Evolutionary conservation across 1,140 invertebrate species (phyloP), one percentile per base, ranked within the genome.

Genomic region (Meloidogyne floridensis): DNA sequence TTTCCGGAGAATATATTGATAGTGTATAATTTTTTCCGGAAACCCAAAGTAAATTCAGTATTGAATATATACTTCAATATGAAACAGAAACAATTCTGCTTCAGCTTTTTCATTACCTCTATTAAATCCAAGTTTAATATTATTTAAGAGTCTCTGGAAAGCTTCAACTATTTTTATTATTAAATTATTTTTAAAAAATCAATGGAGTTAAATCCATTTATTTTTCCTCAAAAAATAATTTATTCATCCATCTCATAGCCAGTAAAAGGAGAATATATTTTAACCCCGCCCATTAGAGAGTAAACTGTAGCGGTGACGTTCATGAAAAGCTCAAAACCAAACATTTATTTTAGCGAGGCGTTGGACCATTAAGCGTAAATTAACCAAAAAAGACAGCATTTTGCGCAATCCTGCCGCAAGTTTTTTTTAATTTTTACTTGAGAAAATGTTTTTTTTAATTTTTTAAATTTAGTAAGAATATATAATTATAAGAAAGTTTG

Each of bases 361-460:
- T 65, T 65, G 47, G 47, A 47, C 47, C 47, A 47, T 47, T n/a
- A 65, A n/a, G 59, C 59, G 59, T 65, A 65, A 65, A 65, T 65
- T 15, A 65, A 65, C 59, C 59, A 32, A 32, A n/a, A 65, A 65
- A 15, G 56, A 59, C 11, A 13, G 11, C 4, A 13, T 13, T n/a
- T n/a, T 65, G 15, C 59, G 59, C 59, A 65, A 65, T n/a, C n/a
- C 59, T 65, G 59, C 59, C 59, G 59, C 59, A 65, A 65, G n/a
- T 32, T 32, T 32, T 32, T 20, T 32, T 47, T 7, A n/a, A n/a
- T n/a, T n/a, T 59, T 13, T n/a, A n/a, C n/a, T 5, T 65, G 59
- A 65, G 59, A 65, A 65, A 65, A 65, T n/a, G 15, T n/a, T 65
- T 65, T 65, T 65, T 65, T n/a, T 5, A 32, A 65, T 15, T 15